Percentiles rank a stretch among this genome's conserved stretches.
phyloP scores from a whole-genome alignment of 2,797 vertebrate genomes.

The Sciurus vulgaris region DNA sequence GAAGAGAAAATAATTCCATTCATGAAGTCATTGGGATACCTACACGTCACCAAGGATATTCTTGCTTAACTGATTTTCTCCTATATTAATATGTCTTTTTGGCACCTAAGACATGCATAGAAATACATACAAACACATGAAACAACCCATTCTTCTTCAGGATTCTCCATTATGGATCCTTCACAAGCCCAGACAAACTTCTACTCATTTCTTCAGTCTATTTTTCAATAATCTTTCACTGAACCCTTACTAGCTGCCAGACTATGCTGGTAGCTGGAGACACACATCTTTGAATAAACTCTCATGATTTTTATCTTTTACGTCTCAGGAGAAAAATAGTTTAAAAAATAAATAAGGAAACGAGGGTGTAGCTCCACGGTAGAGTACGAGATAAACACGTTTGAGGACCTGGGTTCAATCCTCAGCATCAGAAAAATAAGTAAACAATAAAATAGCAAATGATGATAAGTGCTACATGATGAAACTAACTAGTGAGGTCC shows the following conservation, averaged over 20 bases:
- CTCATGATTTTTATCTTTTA: background rate
- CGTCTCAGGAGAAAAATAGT: background rate
- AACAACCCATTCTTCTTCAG: background rate
- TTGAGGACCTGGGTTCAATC: no score
- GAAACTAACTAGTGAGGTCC: background rate
- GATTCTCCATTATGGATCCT: background rate
- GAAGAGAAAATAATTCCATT: background rate
- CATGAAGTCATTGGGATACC: background rate
- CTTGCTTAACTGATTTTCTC: background rate
- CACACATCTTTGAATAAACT: background rate
- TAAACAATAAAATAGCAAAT: background rate
- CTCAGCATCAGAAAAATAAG: background rate
- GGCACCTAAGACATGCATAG: background rate
- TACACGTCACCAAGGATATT: background rate
- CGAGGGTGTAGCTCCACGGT: background rate
- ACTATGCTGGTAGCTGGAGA: background rate
- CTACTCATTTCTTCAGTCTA: background rate
- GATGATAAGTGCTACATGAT: background rate
- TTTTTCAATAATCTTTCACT: background rate
- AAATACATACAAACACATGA: background rate
- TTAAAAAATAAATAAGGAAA: background rate
- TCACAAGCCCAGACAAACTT: background rate
- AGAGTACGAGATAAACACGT: background rate
- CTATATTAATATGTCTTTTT: conserved; percentile 11
- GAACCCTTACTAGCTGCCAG: background rate